phyloP scores from a whole-genome alignment of 2,113 vertebrate species.

The Enhydra lutris region DNA sequence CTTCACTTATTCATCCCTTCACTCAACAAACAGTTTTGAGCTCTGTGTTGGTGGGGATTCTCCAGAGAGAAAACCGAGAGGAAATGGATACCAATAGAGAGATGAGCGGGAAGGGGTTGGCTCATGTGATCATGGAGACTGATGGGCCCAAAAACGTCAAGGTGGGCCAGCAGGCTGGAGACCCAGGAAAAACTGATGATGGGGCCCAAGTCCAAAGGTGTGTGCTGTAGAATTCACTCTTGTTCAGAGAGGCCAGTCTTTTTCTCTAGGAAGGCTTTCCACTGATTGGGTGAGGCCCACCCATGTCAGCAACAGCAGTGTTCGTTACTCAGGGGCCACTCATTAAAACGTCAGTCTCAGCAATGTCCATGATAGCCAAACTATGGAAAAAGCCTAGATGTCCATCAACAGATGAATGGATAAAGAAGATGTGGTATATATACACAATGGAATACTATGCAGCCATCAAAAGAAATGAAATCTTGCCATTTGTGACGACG shows the following conservation, averaged over 20 bases:
- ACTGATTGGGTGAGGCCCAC: background rate
- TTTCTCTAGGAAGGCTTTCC: background rate
- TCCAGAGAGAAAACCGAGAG: background rate
- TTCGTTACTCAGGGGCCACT: background rate
- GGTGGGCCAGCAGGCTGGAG: background rate
- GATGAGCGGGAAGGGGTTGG: background rate
- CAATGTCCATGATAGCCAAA: too few species aligned
- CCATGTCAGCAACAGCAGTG: fast-evolving
- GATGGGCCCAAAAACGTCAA: too few species aligned
- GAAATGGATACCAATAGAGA: background rate
- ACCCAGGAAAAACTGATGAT: background rate
- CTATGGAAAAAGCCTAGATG: too few species aligned
- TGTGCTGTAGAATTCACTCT: background rate
- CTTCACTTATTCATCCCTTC: background rate
- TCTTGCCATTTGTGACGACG: too few species aligned
- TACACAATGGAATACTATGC: too few species aligned
- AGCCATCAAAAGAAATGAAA: too few species aligned
- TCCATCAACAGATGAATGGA: too few species aligned
- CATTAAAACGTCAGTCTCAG: background rate
- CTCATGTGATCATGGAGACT: background rate
- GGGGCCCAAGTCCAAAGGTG: background rate
- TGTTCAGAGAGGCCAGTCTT: background rate
- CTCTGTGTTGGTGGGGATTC: background rate
- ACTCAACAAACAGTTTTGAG: background rate
- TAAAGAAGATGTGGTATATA: too few species aligned